Evolutionary conservation across 2,113 vertebrate species (phyloP).

Genomic region (Rallus limicola): DNA sequence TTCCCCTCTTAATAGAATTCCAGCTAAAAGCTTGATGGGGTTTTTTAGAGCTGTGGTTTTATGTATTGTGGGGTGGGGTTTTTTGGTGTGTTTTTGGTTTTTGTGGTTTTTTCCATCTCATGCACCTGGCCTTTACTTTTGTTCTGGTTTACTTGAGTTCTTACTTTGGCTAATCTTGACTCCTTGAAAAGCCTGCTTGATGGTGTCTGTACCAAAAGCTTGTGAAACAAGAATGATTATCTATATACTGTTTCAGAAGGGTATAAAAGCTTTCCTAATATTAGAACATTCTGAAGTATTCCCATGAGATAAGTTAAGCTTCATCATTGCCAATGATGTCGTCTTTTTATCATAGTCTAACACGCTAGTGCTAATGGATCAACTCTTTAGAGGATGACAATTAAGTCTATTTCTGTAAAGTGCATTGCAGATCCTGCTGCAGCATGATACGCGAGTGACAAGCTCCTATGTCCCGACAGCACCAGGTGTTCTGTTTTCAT

Average conservation of each 20-base stretch:
- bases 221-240: not conserved
- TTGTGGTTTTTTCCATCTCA: not conserved
- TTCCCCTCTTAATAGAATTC: not conserved
- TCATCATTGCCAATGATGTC: not conserved
- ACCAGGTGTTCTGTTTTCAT: not conserved
- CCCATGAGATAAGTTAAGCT: not conserved
- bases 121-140: not conserved
- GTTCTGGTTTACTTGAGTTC: not conserved
- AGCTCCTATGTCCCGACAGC: not conserved
- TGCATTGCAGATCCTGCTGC: not conserved
- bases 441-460: not conserved
- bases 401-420: conserved; percentile 30
- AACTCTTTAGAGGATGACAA: not conserved
- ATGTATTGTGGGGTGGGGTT: not conserved
- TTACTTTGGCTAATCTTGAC: not conserved
- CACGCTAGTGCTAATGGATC: not conserved
- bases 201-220: not conserved
- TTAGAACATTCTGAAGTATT: not conserved
- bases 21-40: not conserved
- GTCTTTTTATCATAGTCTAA: not conserved
- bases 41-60: not conserved
- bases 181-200: not conserved
- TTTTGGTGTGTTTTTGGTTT: no score
- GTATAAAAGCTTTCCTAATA: not conserved
- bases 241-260: not conserved